Percentiles rank a stretch among this genome's conserved stretches.
These are phyloP conservation scores for Pterocles burchelli DNA, from an alignment of 2,113 vertebrate species.

Conservation along the genomic window DNA sequence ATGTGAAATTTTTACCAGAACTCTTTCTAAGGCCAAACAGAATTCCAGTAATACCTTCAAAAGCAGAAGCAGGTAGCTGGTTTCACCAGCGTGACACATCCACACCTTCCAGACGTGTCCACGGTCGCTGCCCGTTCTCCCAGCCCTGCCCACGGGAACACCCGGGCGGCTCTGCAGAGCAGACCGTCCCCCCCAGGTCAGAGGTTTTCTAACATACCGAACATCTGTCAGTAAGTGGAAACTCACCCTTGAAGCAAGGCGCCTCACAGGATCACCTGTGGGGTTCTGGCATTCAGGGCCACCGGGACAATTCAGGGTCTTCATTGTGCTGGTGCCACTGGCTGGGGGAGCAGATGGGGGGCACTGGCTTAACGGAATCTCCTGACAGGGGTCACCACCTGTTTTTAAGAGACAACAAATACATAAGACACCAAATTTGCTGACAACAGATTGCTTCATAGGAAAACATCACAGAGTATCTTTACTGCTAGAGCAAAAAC, in stretches of 20 bases:
- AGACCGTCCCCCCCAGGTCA: too few species aligned
- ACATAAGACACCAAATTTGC: neutral
- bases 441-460: neutral
- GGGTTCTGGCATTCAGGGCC: conserved; percentile 79
- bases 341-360: conserved; percentile 74
- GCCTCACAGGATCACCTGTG: conserved; percentile 83
- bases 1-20: neutral
- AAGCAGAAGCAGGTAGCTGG: neutral
- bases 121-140: neutral
- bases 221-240: neutral
- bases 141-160: rapidly evolving
- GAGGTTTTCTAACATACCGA: neutral
- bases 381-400: conserved; percentile 81
- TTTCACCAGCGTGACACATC: neutral
- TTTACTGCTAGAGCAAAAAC: neutral
- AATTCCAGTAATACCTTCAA: neutral
- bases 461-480: neutral
- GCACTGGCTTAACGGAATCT: conserved; percentile 86
- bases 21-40: neutral
- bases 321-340: conserved; percentile 69
- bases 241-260: conserved; percentile 89
- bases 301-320: conserved; percentile 67
- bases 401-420: neutral
- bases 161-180: neutral
- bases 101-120: rapidly evolving